Conservation (phyloP, 2,888 invertebrate species). For the Aelia acuminata region DNA sequence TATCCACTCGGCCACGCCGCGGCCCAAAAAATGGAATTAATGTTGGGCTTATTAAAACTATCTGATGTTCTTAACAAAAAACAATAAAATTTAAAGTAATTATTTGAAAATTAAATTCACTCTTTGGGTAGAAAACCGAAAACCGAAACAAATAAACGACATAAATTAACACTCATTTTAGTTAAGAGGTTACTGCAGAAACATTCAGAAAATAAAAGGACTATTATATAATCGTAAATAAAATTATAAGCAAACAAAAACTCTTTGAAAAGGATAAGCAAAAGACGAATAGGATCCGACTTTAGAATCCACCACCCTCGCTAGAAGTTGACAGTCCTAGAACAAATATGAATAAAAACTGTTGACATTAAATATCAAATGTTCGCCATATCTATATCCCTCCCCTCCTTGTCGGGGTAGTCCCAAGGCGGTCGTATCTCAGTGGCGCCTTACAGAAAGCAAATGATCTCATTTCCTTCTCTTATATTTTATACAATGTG, state of each 20-base stretch:
- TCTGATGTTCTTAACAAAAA: too few species aligned
- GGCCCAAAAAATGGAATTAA: too few species aligned
- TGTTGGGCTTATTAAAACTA: too few species aligned
- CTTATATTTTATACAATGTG: neutral
- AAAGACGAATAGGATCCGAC: neutral
- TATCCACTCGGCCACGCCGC: too few species aligned
- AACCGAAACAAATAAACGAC: too few species aligned
- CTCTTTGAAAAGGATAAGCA: neutral
- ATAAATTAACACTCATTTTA: too few species aligned
- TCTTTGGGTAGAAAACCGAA: too few species aligned
- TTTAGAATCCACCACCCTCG: neutral
- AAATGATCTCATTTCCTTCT: neutral
- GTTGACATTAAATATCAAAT: constrained; percentile 1
- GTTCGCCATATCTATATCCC: neutral
- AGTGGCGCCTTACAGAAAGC: neutral
- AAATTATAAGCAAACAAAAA: too few species aligned
- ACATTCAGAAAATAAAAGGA: too few species aligned
- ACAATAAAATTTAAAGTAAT: too few species aligned
- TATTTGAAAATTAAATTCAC: too few species aligned
- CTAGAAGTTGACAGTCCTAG: neutral
- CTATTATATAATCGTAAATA: neutral
- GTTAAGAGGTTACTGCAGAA: too few species aligned
- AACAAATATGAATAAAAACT: neutral
- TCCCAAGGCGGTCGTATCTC: neutral
- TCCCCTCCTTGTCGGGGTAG: neutral